Evolutionary conservation across 1,140 invertebrate species (phyloP).

Genomic region (Drosophila mojavensis): DNA sequence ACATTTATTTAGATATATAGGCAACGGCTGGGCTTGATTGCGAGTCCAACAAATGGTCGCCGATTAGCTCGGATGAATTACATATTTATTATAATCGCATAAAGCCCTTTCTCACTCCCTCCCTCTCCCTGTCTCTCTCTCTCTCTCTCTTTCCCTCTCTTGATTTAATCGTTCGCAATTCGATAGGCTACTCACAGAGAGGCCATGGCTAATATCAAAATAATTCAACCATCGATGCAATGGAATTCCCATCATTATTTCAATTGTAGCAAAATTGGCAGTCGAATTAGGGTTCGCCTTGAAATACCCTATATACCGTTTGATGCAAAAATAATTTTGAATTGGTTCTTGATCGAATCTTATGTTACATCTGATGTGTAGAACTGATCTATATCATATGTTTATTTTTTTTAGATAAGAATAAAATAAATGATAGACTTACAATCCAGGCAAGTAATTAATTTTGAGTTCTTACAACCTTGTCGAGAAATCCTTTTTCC

Average conservation of each 20-base stretch:
- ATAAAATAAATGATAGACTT: too few relatives aligned
- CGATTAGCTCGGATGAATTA: slow-evolving; percentile 5
- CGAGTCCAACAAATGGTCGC: neutral
- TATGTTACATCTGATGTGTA: too few relatives aligned
- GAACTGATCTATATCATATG: too few relatives aligned
- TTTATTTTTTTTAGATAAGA: too few relatives aligned
- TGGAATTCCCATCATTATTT: slow-evolving; percentile 12
- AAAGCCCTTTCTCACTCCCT: neutral
- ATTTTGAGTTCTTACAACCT: too few relatives aligned
- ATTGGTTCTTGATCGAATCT: too few relatives aligned
- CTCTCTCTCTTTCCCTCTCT: too few relatives aligned
- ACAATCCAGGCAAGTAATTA: too few relatives aligned
- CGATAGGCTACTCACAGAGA: neutral
- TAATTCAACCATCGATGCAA: slow-evolving; percentile 1
- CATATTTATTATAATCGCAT: slow-evolving; percentile 33
- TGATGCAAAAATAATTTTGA: too few relatives aligned
- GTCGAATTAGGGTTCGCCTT: neutral
- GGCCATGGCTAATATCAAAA: neutral
- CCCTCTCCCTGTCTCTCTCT: too few relatives aligned
- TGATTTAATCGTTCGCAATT: neutral
- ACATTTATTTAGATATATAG: neutral
- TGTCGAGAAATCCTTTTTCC: too few relatives aligned
- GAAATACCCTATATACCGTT: too few relatives aligned
- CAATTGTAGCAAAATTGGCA: neutral
- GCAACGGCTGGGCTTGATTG: neutral